Evolutionary conservation across 2,888 invertebrate species (phyloP).

Genomic region (Falcaria lacertinaria): DNA sequence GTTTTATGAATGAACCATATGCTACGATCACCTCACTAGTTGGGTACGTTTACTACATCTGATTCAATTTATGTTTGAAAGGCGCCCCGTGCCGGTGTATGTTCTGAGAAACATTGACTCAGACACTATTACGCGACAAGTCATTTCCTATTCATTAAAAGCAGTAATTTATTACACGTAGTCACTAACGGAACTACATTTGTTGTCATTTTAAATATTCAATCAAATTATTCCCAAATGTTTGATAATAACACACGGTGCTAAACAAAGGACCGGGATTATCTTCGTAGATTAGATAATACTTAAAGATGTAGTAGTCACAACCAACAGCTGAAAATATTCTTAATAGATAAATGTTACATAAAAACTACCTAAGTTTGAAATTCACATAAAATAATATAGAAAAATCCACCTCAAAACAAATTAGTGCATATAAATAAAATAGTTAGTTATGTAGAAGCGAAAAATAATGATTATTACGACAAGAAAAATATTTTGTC

Average conservation of each 20-base stretch:
- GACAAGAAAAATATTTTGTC: no score
- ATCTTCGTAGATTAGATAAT: background rate
- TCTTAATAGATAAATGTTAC: no score
- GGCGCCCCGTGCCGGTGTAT: constrained; percentile 28
- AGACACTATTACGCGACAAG: constrained; percentile 33
- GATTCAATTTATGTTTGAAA: constrained; percentile 42
- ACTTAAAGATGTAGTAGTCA: no score
- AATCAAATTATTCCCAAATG: background rate
- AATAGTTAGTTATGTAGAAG: no score
- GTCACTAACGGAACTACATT: constrained; percentile 9
- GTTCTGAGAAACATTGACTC: constrained; percentile 46
- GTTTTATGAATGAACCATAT: constrained; percentile 63
- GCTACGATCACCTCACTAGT: constrained; percentile 33
- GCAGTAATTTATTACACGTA: constrained; percentile 24
- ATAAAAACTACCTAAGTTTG: no score
- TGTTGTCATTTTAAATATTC: background rate
- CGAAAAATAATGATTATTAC: no score
- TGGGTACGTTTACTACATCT: constrained; percentile 28
- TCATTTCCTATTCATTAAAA: constrained; percentile 50
- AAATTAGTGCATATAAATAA: no score
- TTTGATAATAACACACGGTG: background rate
- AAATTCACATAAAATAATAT: no score
- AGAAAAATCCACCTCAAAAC: no score
- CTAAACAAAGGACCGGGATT: background rate
- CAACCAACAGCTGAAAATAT: no score